A percentile compares a stretch with the other conserved stretches of the same genome.
Conservation (phyloP, 2,797 vertebrate species). For the Triplophysa bombifrons region DNA sequence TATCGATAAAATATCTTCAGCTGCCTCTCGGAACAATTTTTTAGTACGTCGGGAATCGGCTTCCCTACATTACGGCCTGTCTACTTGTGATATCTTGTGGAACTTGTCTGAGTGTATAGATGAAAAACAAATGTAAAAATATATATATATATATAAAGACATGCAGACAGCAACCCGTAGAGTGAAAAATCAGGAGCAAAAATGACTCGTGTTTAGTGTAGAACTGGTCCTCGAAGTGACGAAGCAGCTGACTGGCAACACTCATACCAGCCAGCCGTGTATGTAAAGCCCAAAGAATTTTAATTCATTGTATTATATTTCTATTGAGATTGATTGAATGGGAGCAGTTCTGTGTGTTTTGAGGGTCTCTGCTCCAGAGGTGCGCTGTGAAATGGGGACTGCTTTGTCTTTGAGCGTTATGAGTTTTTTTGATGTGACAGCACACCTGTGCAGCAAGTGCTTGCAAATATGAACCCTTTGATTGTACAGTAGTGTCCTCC, state of each 20-base stretch:
- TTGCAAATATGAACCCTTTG: slow-evolving; percentile 81
- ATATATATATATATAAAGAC: slow-evolving; percentile 62
- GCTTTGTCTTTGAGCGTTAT: slow-evolving; percentile 75
- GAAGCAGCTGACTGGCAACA: slow-evolving; percentile 79
- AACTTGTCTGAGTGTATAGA: slow-evolving; percentile 82
- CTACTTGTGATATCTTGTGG: slow-evolving; percentile 81
- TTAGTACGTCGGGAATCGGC: slow-evolving; percentile 73
- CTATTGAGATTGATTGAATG: slow-evolving; percentile 73
- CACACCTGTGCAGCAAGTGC: slow-evolving; percentile 82
- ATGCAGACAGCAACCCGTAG: slow-evolving; percentile 72
- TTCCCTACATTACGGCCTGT: slow-evolving; percentile 76
- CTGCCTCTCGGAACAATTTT: slow-evolving; percentile 77
- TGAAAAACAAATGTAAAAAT: slow-evolving; percentile 63
- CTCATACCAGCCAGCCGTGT: slow-evolving; percentile 79
- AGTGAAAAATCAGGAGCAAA: slow-evolving; percentile 65
- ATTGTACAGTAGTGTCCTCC: slow-evolving; percentile 83
- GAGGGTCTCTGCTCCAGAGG: slow-evolving; percentile 72
- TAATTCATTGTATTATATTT: slow-evolving; percentile 76
- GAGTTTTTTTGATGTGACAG: slow-evolving; percentile 74
- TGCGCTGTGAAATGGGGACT: slow-evolving; percentile 63
- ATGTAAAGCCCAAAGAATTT: slow-evolving; percentile 80
- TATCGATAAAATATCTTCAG: slow-evolving; percentile 69
- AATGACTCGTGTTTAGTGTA: slow-evolving; percentile 70
- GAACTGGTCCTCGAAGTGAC: slow-evolving; percentile 73
- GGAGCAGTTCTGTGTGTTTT: slow-evolving; percentile 75